phyloP scores from a whole-genome alignment of 2,113 vertebrate genomes.

The Corythoichthys intestinalis region DNA sequence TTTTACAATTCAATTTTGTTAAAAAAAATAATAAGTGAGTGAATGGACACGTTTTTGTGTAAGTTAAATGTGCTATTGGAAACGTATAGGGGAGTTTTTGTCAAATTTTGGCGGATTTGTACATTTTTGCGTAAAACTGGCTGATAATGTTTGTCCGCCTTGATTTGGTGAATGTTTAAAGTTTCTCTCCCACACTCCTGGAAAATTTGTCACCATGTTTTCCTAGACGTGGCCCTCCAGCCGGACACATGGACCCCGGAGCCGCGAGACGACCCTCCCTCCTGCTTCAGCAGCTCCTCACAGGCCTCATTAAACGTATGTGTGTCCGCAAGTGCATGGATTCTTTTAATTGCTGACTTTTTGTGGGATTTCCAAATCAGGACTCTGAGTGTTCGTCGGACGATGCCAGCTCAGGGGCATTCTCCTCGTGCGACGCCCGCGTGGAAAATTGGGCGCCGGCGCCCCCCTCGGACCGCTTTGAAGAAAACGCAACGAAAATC shows the following conservation, averaged over 20 bases:
- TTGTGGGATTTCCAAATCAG: conserved; percentile 41
- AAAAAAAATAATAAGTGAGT: no score
- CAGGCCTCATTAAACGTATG: conserved; percentile 78
- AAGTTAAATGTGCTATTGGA: no score
- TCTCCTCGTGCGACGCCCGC: conserved; percentile 82
- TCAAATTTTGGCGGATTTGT: no score
- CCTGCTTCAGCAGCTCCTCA: conserved; percentile 79
- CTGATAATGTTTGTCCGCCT: background rate
- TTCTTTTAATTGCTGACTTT: background rate
- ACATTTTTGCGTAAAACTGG: no score
- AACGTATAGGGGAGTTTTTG: no score
- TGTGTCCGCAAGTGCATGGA: background rate
- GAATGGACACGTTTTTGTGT: no score
- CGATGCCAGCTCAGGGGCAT: conserved; percentile 91
- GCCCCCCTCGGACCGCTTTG: conserved; percentile 75
- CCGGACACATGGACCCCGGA: conserved; percentile 78
- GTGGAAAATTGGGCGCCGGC: conserved; percentile 76
- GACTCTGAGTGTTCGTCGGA: conserved; percentile 82
- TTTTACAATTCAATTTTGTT: no score
- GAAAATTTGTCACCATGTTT: background rate
- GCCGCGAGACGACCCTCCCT: conserved; percentile 85
- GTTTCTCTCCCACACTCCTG: background rate
- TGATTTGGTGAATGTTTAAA: no score
- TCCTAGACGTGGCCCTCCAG: conserved; percentile 73
- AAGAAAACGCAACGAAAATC: conserved; percentile 69